phyloP scores from a whole-genome alignment of 2,888 invertebrate species.

The Cerceris rybyensis region DNA sequence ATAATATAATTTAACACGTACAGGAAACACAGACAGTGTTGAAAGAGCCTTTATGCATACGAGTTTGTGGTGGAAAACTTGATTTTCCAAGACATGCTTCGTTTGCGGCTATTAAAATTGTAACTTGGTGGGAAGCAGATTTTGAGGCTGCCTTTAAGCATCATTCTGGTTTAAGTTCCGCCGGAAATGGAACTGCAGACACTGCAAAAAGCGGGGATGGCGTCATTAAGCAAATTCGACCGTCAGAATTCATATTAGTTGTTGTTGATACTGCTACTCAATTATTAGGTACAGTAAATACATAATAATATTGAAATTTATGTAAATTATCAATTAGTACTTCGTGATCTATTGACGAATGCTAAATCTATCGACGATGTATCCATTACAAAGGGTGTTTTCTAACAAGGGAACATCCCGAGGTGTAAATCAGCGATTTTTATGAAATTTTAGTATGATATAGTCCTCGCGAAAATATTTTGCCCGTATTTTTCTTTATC shows the following conservation, averaged over 20 bases:
- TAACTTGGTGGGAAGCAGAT: slow-evolving; percentile 94
- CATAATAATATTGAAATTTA: not conserved
- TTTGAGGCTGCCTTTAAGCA: slow-evolving; percentile 89
- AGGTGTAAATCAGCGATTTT: too few relatives aligned
- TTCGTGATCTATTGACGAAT: not conserved
- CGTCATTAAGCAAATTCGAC: slow-evolving; percentile 89
- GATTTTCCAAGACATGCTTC: slow-evolving; percentile 93
- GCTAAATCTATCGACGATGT: too few relatives aligned
- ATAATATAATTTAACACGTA: not conserved
- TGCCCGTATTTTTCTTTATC: too few relatives aligned
- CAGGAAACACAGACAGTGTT: slow-evolving; percentile 89
- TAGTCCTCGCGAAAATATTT: too few relatives aligned
- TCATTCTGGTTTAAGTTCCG: slow-evolving; percentile 83
- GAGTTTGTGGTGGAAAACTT: slow-evolving; percentile 91
- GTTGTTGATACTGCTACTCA: slow-evolving; percentile 89
- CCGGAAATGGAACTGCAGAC: slow-evolving; percentile 78
- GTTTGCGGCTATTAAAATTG: slow-evolving; percentile 92
- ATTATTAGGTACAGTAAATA: slow-evolving; percentile 83
- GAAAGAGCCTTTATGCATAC: slow-evolving; percentile 90
- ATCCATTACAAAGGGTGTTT: too few relatives aligned
- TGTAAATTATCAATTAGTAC: not conserved
- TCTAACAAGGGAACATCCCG: too few relatives aligned
- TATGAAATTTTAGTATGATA: too few relatives aligned
- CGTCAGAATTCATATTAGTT: slow-evolving; percentile 88
- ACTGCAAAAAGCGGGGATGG: slow-evolving; percentile 76